Percentiles rank a stretch among this genome's conserved stretches.
Evolutionary conservation across 2,113 vertebrate genomes (phyloP).

Genomic region (Paraplagusia blochii): DNA sequence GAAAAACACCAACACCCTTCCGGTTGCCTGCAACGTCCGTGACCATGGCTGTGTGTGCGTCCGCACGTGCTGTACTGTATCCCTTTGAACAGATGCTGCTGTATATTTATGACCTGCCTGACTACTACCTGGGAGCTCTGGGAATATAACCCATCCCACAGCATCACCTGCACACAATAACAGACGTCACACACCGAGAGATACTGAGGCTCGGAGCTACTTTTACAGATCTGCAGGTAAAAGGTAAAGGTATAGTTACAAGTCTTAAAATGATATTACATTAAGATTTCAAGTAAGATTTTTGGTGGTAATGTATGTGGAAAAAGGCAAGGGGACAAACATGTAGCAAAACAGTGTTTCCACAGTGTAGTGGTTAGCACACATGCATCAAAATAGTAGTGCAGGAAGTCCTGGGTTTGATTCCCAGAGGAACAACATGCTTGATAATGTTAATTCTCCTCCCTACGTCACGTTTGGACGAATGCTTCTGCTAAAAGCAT

Average conservation of each 20-base stretch:
- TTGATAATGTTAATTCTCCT: no score
- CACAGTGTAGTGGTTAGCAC: constrained; percentile 35
- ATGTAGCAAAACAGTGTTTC: constrained; percentile 14
- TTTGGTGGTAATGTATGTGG: constrained; percentile 24
- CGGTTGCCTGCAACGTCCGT: constrained; percentile 32
- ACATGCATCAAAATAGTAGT: no score
- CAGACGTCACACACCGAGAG: not conserved
- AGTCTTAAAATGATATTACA: no score
- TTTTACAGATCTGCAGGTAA: constrained; percentile 9
- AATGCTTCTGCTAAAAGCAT: no score
- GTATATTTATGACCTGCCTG: constrained; percentile 76
- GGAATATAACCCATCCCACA: constrained; percentile 46
- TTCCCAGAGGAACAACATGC: no score
- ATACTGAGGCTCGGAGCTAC: constrained; percentile 35
- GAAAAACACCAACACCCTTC: constrained; percentile 62
- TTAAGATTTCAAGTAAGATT: no score
- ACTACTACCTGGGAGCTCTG: constrained; percentile 55
- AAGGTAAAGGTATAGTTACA: constrained; percentile 22
- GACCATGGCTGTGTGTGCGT: not conserved
- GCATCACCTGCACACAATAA: constrained; percentile 22
- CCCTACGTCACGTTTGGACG: no score
- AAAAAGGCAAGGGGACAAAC: constrained; percentile 17
- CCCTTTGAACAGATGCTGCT: constrained; percentile 73
- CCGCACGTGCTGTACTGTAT: not conserved
- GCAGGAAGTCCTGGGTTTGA: no score